These are phyloP conservation scores for Drosophila flavopinicola DNA, from an alignment of 2,888 invertebrate species.

Conservation along the genomic window DNA sequence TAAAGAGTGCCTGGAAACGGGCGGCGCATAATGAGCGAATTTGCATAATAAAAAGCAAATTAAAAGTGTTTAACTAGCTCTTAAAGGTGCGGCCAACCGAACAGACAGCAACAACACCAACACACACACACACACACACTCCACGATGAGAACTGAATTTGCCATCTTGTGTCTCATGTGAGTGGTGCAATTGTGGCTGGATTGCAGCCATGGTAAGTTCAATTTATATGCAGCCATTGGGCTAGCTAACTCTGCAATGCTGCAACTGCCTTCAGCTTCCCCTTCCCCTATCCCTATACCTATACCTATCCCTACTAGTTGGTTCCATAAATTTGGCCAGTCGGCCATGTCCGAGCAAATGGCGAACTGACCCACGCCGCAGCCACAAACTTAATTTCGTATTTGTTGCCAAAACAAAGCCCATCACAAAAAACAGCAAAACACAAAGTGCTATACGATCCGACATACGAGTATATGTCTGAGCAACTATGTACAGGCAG, in stretches of 20 bases:
- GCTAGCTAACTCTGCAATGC: conserved; percentile 32
- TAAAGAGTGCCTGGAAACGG: conserved; percentile 36
- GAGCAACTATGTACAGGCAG: conserved; percentile 52
- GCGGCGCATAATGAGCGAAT: conserved; percentile 68
- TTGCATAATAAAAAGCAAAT: conserved; percentile 71
- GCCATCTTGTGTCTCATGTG: conserved; percentile 19
- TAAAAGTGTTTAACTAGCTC: conserved; percentile 56
- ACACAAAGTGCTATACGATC: conserved; percentile 7
- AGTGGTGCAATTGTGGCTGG: conserved; percentile 27
- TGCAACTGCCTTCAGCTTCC: not conserved
- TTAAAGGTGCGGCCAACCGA: conserved; percentile 40
- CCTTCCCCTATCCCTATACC: not conserved
- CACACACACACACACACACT: not conserved
- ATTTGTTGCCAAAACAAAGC: conserved; percentile 66
- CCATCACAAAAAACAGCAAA: conserved; percentile 13
- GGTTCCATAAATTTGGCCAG: conserved; percentile 57
- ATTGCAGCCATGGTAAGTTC: conserved; percentile 47
- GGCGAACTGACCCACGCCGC: conserved; percentile 44
- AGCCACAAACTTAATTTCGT: conserved; percentile 60
- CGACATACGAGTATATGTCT: conserved; percentile 19
- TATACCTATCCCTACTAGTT: conserved; percentile 19
- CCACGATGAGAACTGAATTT: conserved; percentile 36
- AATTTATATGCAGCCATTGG: conserved; percentile 63
- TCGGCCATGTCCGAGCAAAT: conserved; percentile 62
- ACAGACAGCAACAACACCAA: conserved; percentile 16